Percentiles rank a stretch among this genome's conserved stretches.
Evolutionary conservation across 2,888 invertebrate species (phyloP).

Genomic region (Phania funesta): DNA sequence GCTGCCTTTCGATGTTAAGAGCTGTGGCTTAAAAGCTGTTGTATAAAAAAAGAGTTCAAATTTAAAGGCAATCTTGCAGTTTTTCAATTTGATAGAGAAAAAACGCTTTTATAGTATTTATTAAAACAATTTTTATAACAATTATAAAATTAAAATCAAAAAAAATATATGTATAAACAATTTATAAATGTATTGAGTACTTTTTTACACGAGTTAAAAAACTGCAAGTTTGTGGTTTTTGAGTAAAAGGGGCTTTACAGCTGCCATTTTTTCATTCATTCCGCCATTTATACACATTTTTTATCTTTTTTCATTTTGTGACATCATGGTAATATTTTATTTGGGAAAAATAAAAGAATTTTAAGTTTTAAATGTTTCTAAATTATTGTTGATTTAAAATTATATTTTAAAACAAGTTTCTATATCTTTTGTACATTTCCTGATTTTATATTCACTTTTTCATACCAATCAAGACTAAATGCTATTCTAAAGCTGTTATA

Average conservation of each 20-base stretch:
- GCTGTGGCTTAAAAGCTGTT: slow-evolving; percentile 59
- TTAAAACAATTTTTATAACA: slow-evolving; percentile 49
- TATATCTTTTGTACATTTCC: slow-evolving; percentile 33
- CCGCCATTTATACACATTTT: slow-evolving; percentile 44
- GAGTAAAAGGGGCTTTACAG: slow-evolving; percentile 25
- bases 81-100: slow-evolving; percentile 64
- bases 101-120: slow-evolving; percentile 59
- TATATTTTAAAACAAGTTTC: slow-evolving; percentile 49
- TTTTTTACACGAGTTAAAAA: slow-evolving; percentile 49
- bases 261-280: slow-evolving; percentile 56
- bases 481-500: slow-evolving; percentile 64
- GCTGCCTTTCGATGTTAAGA: slow-evolving; percentile 54
- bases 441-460: slow-evolving; percentile 38
- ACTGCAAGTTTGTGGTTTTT: slow-evolving; percentile 43
- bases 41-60: slow-evolving; percentile 36
- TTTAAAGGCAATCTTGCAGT: slow-evolving; percentile 64
- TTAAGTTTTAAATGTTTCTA: slow-evolving; percentile 58
- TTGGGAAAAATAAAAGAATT: slow-evolving; percentile 36
- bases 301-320: slow-evolving; percentile 19
- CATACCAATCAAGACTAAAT: slow-evolving; percentile 63
- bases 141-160: slow-evolving; percentile 42
- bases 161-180: slow-evolving; percentile 51
- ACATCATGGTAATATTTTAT: slow-evolving; percentile 29
- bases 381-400: slow-evolving; percentile 65
- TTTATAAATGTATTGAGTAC: slow-evolving; percentile 45